Evolutionary conservation across 1,140 invertebrate species (phyloP), one percentile per base, ranked within the genome.

Genomic region (Propsilocerus akamusi): DNA sequence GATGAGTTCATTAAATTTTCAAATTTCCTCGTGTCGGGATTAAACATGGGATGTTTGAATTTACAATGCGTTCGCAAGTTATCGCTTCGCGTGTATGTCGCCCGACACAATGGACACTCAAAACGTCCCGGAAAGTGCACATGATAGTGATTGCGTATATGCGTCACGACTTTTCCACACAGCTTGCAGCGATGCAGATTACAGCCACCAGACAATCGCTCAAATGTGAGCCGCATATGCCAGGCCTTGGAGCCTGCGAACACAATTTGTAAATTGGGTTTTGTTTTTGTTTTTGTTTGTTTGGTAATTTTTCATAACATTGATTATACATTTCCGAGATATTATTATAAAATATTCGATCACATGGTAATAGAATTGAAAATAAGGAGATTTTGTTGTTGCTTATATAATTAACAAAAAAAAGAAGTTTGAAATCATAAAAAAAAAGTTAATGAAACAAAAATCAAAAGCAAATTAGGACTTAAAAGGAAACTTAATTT

Each of bases 161-260:
- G 83, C 66, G 83, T 86, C 72, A 86, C 83, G 73, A 86, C 81
- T 77, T 86, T 87, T 70, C 84, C 84, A 75, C 83, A 87, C 70
- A 86, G 76, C 76, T 86, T 86, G 77, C 84, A 86, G 69, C 82
- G 81, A 76, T 86, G 83, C 73, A 85, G 80, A 75, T 86, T 86
- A 68, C 81, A 81, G 73, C 80, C 80, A 70, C 83, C 83, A 70
- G 82, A 82, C 72, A 86, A 76, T 60, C 83, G 81, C 75, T 87
- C 84, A 76, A 86, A 87, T 67, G 83, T 85, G 70, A 86, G 81
- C 73, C 83, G 79, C 83, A 86, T 87, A 75, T 86, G 83, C 82
- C 83, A 86, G 75, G 82, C 80, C 80, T 84, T 86, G 70, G 83
- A 83, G 78, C 83, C 84, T 87, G 80, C 74, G 81, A 81, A 73